Conservation (phyloP, 2,888 invertebrate species). For the Uropetala carovei region DNA sequence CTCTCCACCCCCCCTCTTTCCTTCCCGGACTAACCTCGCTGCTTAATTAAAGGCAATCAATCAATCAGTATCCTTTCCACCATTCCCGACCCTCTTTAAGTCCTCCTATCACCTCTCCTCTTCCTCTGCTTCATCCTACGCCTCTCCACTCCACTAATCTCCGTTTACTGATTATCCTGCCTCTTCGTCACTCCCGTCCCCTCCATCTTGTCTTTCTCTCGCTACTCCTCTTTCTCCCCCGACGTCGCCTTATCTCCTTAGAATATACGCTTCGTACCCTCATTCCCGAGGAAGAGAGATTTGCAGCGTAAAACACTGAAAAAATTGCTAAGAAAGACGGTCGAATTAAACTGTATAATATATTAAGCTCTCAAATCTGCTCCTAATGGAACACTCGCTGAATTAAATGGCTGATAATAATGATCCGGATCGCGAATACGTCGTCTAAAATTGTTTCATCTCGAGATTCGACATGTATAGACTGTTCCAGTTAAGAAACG, state of each 20-base stretch:
- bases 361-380: not conserved
- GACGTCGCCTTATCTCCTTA: not conserved
- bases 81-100: conserved; percentile 47
- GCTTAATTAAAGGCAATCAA: conserved; percentile 64
- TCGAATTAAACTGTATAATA: not conserved
- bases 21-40: conserved; percentile 56
- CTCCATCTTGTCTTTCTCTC: conserved; percentile 56
- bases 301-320: not conserved
- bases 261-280: not conserved
- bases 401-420: too few relatives aligned
- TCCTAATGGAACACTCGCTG: too few relatives aligned
- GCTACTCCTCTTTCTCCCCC: not conserved
- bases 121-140: not conserved
- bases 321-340: conserved; percentile 5
- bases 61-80: conserved; percentile 58
- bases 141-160: conserved; percentile 48
- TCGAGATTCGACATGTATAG: too few relatives aligned
- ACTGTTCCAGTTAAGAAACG: too few relatives aligned
- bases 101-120: conserved; percentile 33
- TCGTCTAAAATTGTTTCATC: too few relatives aligned
- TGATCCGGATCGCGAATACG: too few relatives aligned
- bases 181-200: conserved; percentile 51
- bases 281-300: not conserved
- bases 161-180: conserved; percentile 62
- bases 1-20: not conserved